phyloP scores from a whole-genome alignment of 1,140 invertebrate genomes.

The Euschistus heros region DNA sequence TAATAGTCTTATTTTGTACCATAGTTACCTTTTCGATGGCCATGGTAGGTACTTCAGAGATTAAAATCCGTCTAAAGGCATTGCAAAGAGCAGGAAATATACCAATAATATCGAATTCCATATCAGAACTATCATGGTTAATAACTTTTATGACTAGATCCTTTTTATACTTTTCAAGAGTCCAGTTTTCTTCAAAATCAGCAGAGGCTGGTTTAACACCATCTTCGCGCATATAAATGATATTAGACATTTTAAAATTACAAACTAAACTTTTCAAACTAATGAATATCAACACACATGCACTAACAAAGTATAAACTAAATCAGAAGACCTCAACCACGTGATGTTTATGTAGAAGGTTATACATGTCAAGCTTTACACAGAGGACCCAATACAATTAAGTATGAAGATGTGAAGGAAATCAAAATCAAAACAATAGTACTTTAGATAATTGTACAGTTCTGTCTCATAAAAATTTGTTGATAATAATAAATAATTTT shows the following conservation, averaged over 20 bases:
- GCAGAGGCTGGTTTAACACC: neutral
- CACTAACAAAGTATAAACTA: no score
- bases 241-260: neutral
- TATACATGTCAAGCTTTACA: no score
- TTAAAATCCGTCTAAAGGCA: slow-evolving; percentile 78
- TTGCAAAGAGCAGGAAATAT: slow-evolving; percentile 83
- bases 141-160: neutral
- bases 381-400: no score
- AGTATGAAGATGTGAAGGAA: no score
- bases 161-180: neutral
- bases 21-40: slow-evolving; percentile 95
- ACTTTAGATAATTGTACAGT: no score
- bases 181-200: neutral
- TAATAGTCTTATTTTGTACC: slow-evolving; percentile 90
- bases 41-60: slow-evolving; percentile 83
- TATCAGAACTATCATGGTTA: slow-evolving; percentile 47
- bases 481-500: no score
- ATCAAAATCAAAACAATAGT: no score
- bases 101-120: slow-evolving; percentile 92
- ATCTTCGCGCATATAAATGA: neutral
- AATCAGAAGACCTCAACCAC: no score
- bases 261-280: no score
- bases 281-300: no score
- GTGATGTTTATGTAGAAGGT: no score
- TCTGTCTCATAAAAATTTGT: no score